Evolutionary conservation across 2,797 vertebrate species (phyloP), one percentile per base, ranked within the genome.

Genomic region (Sebastes itinus): DNA sequence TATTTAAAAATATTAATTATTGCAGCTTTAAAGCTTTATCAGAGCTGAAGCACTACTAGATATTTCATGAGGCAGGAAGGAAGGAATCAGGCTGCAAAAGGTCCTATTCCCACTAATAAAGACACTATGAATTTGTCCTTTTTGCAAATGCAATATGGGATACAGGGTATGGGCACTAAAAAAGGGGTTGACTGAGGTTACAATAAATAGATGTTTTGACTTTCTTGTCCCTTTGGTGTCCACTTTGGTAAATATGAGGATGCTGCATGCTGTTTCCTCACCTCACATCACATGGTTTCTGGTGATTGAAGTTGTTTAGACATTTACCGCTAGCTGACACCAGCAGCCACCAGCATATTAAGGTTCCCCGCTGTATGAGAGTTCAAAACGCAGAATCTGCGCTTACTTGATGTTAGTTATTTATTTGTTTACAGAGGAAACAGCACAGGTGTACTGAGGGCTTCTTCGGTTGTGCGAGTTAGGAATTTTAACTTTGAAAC

Each of bases 401-500:
- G 4, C 58, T 69, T 55, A n/a, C 38, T 83, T 23, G 22, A 25
- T 77, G 73, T 56, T 5, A 25, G 52, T 81, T 64, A 13, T 75
- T 72, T 74, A 22, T 83, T 77, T 78, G 38, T 71, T 77, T 77
- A 18, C 20, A 64, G 22, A 28, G 23, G 65, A n/a, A 73, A 55
- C 70, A 78, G 72, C 42, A 25, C 80, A 92, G 75, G 88, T 91
- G 84, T 28, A 65, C 35, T 27, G 13, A n/a, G 38, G 5, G 54
- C 64, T 81, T 83, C 59, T 66, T 81, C 49, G 38, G 65, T 20
- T 22, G 52, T 67, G 77, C 35, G 14, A 32, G 55, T 5, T n/a
- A 54, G 0, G 8, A 80, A 62, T 78, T 86, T 73, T 55, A 20
- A 77, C 89, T 88, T 88, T 89, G 80, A 88, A 88, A 58, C 22